Percentiles rank a stretch among this genome's conserved stretches.
Evolutionary conservation across 2,797 vertebrate species (phyloP).

Genomic region (Leptodactylus fallax): DNA sequence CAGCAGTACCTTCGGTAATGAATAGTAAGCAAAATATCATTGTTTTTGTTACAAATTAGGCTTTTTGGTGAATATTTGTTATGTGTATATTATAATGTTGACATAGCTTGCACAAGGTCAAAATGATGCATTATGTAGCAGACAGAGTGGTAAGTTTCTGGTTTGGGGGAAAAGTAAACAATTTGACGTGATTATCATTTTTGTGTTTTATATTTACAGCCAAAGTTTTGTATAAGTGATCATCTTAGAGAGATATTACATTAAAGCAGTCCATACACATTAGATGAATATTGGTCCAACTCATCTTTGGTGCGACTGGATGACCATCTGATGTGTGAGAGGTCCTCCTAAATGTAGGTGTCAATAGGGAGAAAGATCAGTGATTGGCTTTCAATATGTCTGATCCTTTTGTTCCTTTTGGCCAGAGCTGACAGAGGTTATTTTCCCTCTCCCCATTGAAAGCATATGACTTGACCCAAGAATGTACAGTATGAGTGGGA

Average conservation of each 20-base stretch:
- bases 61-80: constrained; percentile 30
- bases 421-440: no score
- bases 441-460: no score
- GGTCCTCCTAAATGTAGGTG: no score
- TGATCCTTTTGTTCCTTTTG: no score
- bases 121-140: constrained; percentile 21
- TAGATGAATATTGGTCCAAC: no score
- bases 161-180: background rate
- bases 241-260: background rate
- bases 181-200: constrained; percentile 1
- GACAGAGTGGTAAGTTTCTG: background rate
- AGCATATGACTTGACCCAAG: no score
- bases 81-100: constrained; percentile 30
- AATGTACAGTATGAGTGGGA: no score
- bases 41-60: constrained; percentile 18
- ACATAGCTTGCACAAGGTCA: constrained; percentile 17
- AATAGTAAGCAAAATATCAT: background rate
- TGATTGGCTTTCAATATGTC: background rate
- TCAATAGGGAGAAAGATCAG: no score
- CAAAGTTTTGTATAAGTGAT: background rate
- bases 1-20: background rate
- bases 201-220: background rate
- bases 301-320: no score
- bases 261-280: background rate
- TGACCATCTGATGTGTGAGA: no score